Evolutionary conservation across 1,140 invertebrate genomes (phyloP), one percentile per base, ranked within the genome.

Genomic region (Patella vulgata): DNA sequence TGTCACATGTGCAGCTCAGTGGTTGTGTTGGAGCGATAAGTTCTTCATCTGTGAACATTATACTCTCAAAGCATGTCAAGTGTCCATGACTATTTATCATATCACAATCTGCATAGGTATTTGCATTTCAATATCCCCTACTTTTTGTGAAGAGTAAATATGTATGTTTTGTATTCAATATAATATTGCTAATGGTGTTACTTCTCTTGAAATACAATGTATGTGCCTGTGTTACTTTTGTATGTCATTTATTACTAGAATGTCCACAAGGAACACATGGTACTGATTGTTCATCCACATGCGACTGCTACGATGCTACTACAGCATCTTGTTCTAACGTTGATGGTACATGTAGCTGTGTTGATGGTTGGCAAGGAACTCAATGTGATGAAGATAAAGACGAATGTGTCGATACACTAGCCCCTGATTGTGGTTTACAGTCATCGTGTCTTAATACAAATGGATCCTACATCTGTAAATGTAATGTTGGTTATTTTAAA

Each of bases 311-410:
- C 25, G n/a, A 21, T 6, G 28, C 33, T 9, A 52, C 51, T 47
- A 58, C 62, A 14, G 30, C 25, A 23, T 2, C 36, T 3, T 67
- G 65, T 57, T 31, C 61, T 27, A 42, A 28, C 14, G 40, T 19
- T 0, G 52, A 36, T 28, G 65, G 63, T 21, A 52, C 63, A 31
- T 65, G 63, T 50, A 46, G 27, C 30, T 65, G 63, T 36, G 27
- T 19, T 4, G 36, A 19, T 30, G 56, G 50, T 3, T 66, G 63
- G 63, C 17, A 43, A 31, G 57, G 63, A 23, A 33, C n/a, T n/a
- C 30, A 23, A 9, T 66, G 63, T 47, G 36, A 31, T 50, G 21
- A 25, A 42, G 57, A 66, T 40, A 25, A 54, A 21, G 28, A 59
- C 31, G 63, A 66, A 39, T 66, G 63, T 31, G 19, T 8, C 21